Conservation (phyloP, 2,888 invertebrate genomes). For the Apamea sordens region DNA sequence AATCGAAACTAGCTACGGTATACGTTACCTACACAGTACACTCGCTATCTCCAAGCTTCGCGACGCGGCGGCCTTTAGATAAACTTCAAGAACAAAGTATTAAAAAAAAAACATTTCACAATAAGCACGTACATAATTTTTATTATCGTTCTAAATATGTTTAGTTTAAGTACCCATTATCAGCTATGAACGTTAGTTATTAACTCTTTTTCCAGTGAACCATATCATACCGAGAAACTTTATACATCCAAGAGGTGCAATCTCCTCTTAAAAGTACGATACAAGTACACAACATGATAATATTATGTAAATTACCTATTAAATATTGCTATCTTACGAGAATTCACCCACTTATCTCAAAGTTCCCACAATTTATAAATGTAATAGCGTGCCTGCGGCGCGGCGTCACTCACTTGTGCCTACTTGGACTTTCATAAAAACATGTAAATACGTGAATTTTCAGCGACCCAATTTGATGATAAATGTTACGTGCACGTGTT, state of each 20-base stretch:
- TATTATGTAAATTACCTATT: conserved; percentile 56
- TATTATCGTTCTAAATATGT: conserved; percentile 38
- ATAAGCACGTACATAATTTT: conserved; percentile 38
- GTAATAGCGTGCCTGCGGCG: conserved; percentile 29
- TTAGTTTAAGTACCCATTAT: conserved; percentile 36
- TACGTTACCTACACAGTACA: conserved; percentile 28
- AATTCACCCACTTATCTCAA: conserved; percentile 37
- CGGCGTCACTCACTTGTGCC: conserved; percentile 7
- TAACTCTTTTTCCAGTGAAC: conserved; percentile 11
- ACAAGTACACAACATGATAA: conserved; percentile 31
- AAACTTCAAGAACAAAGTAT: conserved; percentile 26
- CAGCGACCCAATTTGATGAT: neutral
- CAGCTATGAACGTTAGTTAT: conserved; percentile 25
- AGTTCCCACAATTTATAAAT: conserved; percentile 42
- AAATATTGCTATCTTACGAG: conserved; percentile 52
- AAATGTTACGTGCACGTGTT: neutral
- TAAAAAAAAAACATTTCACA: conserved; percentile 8
- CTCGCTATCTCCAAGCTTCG: conserved; percentile 10
- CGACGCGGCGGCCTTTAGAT: conserved; percentile 18
- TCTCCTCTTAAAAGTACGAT: conserved; percentile 29
- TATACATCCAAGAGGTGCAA: conserved; percentile 8
- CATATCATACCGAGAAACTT: conserved; percentile 17
- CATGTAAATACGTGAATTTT: conserved; percentile 4
- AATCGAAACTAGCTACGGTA: conserved; percentile 17
- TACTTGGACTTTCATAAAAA: conserved; percentile 30